Conservation (phyloP, 37 sponge, comb jelly and placozoan species). For the Theonella swinhoei region DNA sequence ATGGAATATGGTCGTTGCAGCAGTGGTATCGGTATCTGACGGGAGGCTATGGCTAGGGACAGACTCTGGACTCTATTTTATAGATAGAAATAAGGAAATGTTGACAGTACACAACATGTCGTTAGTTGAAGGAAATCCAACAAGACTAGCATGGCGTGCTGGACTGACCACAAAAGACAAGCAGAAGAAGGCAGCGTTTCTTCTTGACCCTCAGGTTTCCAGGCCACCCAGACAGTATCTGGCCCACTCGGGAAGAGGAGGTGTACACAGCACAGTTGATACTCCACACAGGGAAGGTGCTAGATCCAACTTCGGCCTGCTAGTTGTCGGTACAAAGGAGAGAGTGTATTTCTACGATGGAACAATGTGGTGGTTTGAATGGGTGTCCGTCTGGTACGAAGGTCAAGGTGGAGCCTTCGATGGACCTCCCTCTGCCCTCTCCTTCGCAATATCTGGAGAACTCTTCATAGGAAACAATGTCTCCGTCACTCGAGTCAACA, state of each 20-base stretch:
- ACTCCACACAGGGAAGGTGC: neutral
- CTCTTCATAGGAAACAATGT: constrained; percentile 76
- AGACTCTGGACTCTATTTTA: constrained; percentile 45
- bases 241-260: neutral
- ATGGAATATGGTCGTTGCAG: constrained; percentile 8
- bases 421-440: constrained; percentile 61
- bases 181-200: neutral
- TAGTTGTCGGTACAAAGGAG: constrained; percentile 58
- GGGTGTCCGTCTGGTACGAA: constrained; percentile 69
- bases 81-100: neutral
- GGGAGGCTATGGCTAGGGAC: constrained; percentile 69
- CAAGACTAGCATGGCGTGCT: constrained; percentile 46
- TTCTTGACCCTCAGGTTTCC: neutral
- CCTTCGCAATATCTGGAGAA: constrained; percentile 65
- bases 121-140: constrained; percentile 3
- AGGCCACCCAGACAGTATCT: neutral
- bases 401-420: constrained; percentile 86
- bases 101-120: constrained; percentile 5
- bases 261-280: neutral
- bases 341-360: constrained; percentile 79
- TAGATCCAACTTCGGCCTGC: constrained; percentile 54
- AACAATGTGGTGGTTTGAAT: constrained; percentile 79
- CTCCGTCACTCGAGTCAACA: constrained; percentile 63
- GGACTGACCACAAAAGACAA: neutral
- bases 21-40: constrained; percentile 37